These are phyloP conservation scores for Drosophila aldrichi DNA, from an alignment of 2,888 invertebrate species.

Conservation along the genomic window DNA sequence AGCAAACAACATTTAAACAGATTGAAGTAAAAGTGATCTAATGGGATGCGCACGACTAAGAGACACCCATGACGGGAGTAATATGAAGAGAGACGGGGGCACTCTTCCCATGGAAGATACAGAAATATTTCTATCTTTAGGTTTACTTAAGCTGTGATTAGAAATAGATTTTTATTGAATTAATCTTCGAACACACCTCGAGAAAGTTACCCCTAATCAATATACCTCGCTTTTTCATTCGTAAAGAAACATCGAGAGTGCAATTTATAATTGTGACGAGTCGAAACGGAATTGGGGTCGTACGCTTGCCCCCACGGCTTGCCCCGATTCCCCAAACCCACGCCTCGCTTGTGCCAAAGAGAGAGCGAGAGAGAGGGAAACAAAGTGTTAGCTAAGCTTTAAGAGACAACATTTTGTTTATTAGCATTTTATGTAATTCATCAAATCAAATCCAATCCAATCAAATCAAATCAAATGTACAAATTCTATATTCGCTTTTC, in stretches of 20 bases:
- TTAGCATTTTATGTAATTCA: constrained; percentile 57
- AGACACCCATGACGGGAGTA: not conserved
- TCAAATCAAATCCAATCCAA: constrained; percentile 37
- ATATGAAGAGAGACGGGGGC: too few relatives aligned
- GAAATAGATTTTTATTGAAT: too few relatives aligned
- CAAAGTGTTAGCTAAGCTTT: constrained; percentile 6
- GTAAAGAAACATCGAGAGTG: constrained; percentile 29
- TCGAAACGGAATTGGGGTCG: constrained; percentile 56
- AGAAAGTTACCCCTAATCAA: not conserved
- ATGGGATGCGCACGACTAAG: not conserved
- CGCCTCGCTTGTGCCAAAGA: not conserved
- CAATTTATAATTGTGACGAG: constrained; percentile 66
- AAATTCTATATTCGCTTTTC: constrained; percentile 16
- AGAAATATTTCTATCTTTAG: too few relatives aligned
- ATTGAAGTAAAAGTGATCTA: constrained; percentile 3
- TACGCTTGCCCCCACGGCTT: not conserved
- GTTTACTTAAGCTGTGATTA: not conserved
- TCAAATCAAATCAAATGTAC: constrained; percentile 47
- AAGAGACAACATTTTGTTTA: constrained; percentile 11
- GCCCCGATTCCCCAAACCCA: not conserved
- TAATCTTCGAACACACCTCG: too few relatives aligned
- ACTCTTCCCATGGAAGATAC: too few relatives aligned
- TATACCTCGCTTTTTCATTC: not conserved
- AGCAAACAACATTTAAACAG: constrained; percentile 49
- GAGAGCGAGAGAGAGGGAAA: not conserved